Percentiles rank a stretch among this genome's conserved stretches.
phyloP scores from a whole-genome alignment of 2,113 vertebrate species.

The Pelecanus crispus region DNA sequence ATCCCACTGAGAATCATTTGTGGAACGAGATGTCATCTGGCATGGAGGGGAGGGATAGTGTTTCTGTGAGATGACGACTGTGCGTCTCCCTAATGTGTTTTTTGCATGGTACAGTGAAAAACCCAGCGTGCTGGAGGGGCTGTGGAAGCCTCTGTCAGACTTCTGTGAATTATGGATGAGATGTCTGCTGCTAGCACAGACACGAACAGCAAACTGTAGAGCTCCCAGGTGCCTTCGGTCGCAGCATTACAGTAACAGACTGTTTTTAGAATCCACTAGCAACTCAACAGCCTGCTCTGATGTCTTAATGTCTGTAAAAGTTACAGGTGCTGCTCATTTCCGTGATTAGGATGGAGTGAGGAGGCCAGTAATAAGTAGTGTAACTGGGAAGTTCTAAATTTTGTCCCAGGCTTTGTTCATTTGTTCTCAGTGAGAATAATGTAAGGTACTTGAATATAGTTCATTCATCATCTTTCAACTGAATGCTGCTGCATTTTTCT shows the following conservation, averaged over 20 bases:
- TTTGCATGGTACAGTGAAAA: neutral
- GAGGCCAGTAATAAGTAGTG: neutral
- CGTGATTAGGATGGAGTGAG: neutral
- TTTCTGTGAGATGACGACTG: accelerated
- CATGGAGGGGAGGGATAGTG: neutral
- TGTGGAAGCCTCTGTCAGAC: neutral
- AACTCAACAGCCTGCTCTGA: neutral
- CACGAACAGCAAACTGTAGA: neutral
- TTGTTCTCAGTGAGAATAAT: neutral
- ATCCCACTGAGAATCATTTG: neutral
- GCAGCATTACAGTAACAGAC: neutral
- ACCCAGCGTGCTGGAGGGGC: neutral
- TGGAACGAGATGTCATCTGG: neutral
- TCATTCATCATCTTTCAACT: neutral
- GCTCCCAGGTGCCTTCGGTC: neutral
- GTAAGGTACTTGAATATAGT: neutral
- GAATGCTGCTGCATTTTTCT: neutral
- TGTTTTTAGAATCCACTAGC: neutral
- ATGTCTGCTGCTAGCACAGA: neutral
- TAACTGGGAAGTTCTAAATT: neutral
- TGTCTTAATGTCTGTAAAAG: neutral
- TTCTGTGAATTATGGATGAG: neutral
- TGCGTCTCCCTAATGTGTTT: neutral
- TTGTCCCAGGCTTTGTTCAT: neutral
- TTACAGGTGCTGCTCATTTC: neutral